A percentile compares a stretch with the other conserved stretches of the same genome.
These are phyloP conservation scores for Sphaerophoria rueppellii DNA, from an alignment of 2,888 invertebrate genomes.

Conservation along the genomic window DNA sequence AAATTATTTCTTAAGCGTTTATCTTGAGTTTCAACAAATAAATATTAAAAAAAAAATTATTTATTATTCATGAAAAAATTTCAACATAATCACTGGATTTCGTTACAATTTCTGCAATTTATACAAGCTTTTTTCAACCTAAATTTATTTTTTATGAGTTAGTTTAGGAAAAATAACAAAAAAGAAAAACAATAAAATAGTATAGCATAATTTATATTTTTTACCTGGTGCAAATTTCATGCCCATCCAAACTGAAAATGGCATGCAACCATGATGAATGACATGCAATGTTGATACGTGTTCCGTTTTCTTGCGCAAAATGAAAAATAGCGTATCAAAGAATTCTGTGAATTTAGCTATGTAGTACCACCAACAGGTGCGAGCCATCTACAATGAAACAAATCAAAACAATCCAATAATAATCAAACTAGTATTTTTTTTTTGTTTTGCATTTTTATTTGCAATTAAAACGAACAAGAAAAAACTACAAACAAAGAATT, in stretches of 20 bases:
- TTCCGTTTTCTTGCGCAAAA: slow-evolving; percentile 95
- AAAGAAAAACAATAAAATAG: slow-evolving; percentile 22
- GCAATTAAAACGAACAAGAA: slow-evolving; percentile 26
- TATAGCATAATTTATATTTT: slow-evolving; percentile 28
- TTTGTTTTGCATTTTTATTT: no score
- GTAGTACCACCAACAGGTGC: slow-evolving; percentile 98
- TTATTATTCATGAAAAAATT: no score
- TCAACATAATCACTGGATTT: no score
- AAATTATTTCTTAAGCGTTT: no score
- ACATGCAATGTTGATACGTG: slow-evolving; percentile 97
- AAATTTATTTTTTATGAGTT: slow-evolving; percentile 8
- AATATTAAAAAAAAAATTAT: no score
- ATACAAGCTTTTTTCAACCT: not conserved
- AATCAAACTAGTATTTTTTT: slow-evolving; percentile 49
- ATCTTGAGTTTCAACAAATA: no score
- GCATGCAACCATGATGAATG: slow-evolving; percentile 98
- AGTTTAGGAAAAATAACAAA: slow-evolving; percentile 25
- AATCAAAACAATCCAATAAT: slow-evolving; percentile 71
- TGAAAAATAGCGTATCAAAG: slow-evolving; percentile 98
- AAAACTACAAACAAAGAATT: slow-evolving; percentile 15
- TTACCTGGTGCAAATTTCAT: slow-evolving; percentile 96
- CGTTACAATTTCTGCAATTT: not conserved
- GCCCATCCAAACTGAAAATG: slow-evolving; percentile 97
- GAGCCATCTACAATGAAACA: slow-evolving; percentile 88
- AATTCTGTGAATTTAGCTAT: slow-evolving; percentile 98